Base-by-base conservation (phyloP, 1,140 invertebrate species). In the Drosophila littoralis region DNA sequence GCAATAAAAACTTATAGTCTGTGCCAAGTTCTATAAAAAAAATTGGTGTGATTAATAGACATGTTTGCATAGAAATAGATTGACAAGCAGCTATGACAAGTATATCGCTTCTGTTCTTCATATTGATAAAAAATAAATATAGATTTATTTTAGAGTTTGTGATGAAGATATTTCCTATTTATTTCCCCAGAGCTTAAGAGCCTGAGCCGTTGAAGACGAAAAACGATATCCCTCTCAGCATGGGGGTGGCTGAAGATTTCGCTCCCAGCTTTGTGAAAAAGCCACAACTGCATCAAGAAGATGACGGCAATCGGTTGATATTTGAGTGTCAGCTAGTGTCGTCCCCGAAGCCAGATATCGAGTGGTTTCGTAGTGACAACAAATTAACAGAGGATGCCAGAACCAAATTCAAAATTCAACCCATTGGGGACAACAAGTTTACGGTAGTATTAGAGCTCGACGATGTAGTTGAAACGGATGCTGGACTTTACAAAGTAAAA, bases 201-300 rank as follows among this genome's bases (percentile, higher is more conserved):
- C 67, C 64, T 71, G 57, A 75, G 48, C 77, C 68, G 74, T 80
- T 81, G 65, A 88, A 79, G 59, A 76, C 70, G 77, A 89, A 68
- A 43, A 68, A 71, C 60, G 52, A 84, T 40, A 78, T 43, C 65
- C 69, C 84, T 89, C 84, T 89, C 84, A 89, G 84, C 77, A 92
- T 92, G 91, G 91, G 91, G 79, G 91, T 92, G 78, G 91, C 89
- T 92, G 97, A 98, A 93, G 97, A 98, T 93, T 97, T 98, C 93
- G 97, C 98, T 93, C 98, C 98, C 92, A 98, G 97, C 94, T 99
- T 99, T 94, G 97, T 97, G 58, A 97, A 98, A 93, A 99, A 99
- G 95, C 98, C 98, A 75, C 97, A 97, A 92, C 95, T 99, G 60
- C 95, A 97, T 69, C 98, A 99, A 93, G 98, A 98, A 93, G 97